Conservation (phyloP, 1,140 invertebrate genomes). For the Drosophila pallidifrons region DNA sequence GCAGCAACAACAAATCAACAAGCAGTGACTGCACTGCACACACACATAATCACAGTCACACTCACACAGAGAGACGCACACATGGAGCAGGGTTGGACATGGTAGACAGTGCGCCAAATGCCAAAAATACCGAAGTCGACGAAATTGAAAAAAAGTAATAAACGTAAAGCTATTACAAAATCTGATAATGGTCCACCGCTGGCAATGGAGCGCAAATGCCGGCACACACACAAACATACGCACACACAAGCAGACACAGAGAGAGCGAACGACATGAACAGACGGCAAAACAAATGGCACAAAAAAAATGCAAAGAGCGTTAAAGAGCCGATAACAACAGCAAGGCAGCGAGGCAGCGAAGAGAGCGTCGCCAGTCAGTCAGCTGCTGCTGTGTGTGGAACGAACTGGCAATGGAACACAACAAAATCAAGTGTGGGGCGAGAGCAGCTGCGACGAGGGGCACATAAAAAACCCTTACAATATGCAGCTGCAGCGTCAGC, state of each 20-base stretch:
- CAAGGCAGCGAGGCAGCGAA: neutral
- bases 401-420: conserved; percentile 65
- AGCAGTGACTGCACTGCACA: conserved; percentile 46
- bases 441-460: conserved; percentile 4
- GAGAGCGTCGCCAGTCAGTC: conserved; percentile 7
- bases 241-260: conserved; percentile 5
- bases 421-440: conserved; percentile 23
- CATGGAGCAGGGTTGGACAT: neutral
- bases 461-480: conserved; percentile 72
- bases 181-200: conserved; percentile 80
- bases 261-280: neutral
- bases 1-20: conserved; percentile 72
- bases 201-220: conserved; percentile 74
- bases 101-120: conserved; percentile 55
- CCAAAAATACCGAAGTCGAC: conserved; percentile 70
- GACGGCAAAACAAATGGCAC: conserved; percentile 15
- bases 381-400: conserved; percentile 39
- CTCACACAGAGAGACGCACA: neutral
- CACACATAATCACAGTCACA: conserved; percentile 4
- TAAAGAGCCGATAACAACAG: neutral
- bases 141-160: conserved; percentile 78
- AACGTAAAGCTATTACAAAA: conserved; percentile 84
- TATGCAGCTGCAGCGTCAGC: conserved; percentile 57
- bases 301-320: conserved; percentile 19
- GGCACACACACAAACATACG: conserved; percentile 44